A percentile compares a stretch with the other conserved stretches of the same genome.
Evolutionary conservation across 2,797 vertebrate genomes (phyloP).

Genomic region (Anableps anableps): DNA sequence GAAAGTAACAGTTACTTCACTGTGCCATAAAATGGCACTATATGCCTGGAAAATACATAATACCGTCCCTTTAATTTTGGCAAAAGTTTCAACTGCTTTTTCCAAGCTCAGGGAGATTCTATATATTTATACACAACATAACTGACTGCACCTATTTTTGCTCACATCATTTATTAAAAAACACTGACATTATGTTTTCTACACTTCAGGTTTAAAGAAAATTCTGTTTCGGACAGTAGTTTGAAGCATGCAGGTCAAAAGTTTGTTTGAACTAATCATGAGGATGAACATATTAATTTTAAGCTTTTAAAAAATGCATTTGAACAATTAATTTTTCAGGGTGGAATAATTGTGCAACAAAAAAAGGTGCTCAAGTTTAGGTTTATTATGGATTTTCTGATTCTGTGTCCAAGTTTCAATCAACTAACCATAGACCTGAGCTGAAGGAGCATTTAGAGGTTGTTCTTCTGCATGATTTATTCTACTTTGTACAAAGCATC

Average conservation of each 20-base stretch:
- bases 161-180: slow-evolving; percentile 1
- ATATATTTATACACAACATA: background rate
- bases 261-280: no score
- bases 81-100: background rate
- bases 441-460: background rate
- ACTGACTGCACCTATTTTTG: background rate
- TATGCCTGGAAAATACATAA: no score
- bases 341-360: background rate
- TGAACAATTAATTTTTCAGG: background rate
- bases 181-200: background rate
- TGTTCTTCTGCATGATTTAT: background rate
- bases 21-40: no score
- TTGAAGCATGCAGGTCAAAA: background rate
- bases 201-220: background rate
- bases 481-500: background rate
- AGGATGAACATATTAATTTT: background rate
- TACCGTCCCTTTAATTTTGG: background rate
- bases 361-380: background rate
- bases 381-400: background rate
- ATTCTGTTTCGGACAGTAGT: background rate
- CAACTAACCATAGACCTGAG: background rate
- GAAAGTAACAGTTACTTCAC: no score
- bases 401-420: background rate
- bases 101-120: no score
- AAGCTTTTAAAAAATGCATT: background rate